Evolutionary conservation across 2,888 invertebrate species (phyloP).

Genomic region (Rhabditoides inermis): DNA sequence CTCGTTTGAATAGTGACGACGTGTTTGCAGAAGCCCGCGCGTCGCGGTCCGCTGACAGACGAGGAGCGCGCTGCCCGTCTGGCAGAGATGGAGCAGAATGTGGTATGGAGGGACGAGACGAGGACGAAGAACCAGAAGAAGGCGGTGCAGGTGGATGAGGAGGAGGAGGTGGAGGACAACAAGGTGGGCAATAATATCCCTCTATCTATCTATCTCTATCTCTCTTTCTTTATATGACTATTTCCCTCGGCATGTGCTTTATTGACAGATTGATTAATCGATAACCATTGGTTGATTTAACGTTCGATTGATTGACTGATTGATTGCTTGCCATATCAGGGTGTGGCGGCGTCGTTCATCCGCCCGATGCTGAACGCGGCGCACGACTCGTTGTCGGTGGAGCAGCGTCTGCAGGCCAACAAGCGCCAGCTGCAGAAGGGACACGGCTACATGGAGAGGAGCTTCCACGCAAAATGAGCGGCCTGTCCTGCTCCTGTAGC

Average conservation of each 20-base stretch:
- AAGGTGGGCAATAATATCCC: constrained; percentile 21
- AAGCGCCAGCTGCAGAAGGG: constrained; percentile 26
- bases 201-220: no score
- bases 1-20: background rate
- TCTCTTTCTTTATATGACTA: no score
- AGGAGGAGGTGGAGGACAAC: constrained; percentile 18
- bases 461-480: constrained; percentile 16
- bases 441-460: constrained; percentile 31
- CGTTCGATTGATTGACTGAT: no score
- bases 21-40: constrained; percentile 4
- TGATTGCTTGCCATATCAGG: constrained; percentile 1
- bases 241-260: no score
- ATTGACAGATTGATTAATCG: no score
- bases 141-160: constrained; percentile 1
- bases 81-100: constrained; percentile 39
- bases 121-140: constrained; percentile 11
- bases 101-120: constrained; percentile 22
- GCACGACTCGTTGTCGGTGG: constrained; percentile 23
- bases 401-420: constrained; percentile 25
- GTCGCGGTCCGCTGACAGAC: constrained; percentile 7
- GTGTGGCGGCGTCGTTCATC: background rate
- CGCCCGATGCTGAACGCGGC: constrained; percentile 11
- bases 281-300: no score
- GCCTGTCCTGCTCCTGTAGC: no score
- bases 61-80: constrained; percentile 28